A percentile compares a stretch with the other conserved stretches of the same genome.
Evolutionary conservation across 2,888 invertebrate genomes (phyloP).

Genomic region (Amitus sp.): DNA sequence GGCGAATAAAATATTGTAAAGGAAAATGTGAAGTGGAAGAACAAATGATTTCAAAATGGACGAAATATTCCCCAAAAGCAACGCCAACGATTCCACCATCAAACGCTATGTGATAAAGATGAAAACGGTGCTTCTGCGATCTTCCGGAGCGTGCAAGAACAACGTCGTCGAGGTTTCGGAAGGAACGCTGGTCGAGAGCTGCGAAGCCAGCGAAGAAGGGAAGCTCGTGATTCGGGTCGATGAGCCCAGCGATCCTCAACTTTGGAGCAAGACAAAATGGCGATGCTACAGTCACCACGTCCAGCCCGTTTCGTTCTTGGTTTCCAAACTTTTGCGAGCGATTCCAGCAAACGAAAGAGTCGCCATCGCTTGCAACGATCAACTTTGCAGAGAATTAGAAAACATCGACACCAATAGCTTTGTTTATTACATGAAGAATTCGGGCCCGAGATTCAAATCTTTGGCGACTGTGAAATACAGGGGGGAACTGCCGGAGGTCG

Average conservation of each 20-base stretch:
- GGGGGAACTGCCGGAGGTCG: conserved; percentile 68
- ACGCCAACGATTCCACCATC: neutral
- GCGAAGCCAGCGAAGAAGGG: conserved; percentile 28
- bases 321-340: conserved; percentile 69
- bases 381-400: conserved; percentile 65
- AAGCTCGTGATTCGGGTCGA: conserved; percentile 9
- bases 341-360: conserved; percentile 68
- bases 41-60: neutral
- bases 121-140: conserved; percentile 44
- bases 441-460: conserved; percentile 24
- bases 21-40: too few relatives aligned
- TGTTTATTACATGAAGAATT: conserved; percentile 47
- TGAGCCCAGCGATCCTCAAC: conserved; percentile 40
- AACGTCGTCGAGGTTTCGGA: conserved; percentile 45
- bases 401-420: conserved; percentile 47
- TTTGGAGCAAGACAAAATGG: conserved; percentile 59
- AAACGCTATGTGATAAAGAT: conserved; percentile 48
- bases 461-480: conserved; percentile 68
- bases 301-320: conserved; percentile 47
- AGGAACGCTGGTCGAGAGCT: conserved; percentile 54
- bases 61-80: neutral
- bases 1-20: too few relatives aligned
- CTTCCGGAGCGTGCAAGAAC: conserved; percentile 48
- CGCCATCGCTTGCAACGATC: conserved; percentile 65
- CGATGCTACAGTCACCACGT: conserved; percentile 52